phyloP scores from a whole-genome alignment of 2,888 invertebrate genomes.

The Brenthis ino region DNA sequence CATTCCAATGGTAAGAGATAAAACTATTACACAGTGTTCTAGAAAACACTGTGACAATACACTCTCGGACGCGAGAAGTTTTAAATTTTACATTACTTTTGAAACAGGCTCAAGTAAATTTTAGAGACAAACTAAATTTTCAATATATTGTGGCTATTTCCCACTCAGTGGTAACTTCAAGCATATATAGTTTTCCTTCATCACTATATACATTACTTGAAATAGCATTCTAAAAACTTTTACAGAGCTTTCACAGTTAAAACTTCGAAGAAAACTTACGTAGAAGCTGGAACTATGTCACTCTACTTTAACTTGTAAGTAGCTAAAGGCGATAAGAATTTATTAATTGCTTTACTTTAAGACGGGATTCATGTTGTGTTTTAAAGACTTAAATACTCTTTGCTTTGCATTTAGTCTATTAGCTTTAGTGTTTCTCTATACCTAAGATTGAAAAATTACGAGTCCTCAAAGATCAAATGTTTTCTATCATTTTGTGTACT shows the following conservation, averaged over 20 bases:
- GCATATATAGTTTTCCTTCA: background rate
- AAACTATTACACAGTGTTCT: conserved; percentile 16
- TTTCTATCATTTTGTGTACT: no score
- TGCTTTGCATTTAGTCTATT: background rate
- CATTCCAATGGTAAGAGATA: conserved; percentile 8
- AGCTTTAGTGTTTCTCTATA: background rate
- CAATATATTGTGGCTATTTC: no score
- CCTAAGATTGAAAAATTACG: no score
- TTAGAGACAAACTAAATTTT: no score
- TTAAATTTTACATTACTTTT: conserved; percentile 6
- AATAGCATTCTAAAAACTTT: conserved; percentile 9
- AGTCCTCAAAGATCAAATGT: no score
- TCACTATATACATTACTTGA: conserved; percentile 8
- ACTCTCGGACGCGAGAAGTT: conserved; percentile 2
- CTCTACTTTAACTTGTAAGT: conserved; percentile 5
- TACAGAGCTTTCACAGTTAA: conserved; percentile 5
- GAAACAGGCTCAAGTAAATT: conserved; percentile 6
- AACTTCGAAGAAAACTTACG: conserved; percentile 2
- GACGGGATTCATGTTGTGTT: conserved; percentile 10
- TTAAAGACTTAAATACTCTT: background rate
- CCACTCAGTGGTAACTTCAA: no score
- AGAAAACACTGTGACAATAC: conserved; percentile 10
- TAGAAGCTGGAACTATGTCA: conserved; percentile 10
- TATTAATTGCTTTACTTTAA: conserved; percentile 19
- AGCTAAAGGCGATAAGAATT: conserved; percentile 11